These are phyloP conservation scores for Picathartes gymnocephalus DNA, from an alignment of 2,113 vertebrate species.

Conservation along the genomic window DNA sequence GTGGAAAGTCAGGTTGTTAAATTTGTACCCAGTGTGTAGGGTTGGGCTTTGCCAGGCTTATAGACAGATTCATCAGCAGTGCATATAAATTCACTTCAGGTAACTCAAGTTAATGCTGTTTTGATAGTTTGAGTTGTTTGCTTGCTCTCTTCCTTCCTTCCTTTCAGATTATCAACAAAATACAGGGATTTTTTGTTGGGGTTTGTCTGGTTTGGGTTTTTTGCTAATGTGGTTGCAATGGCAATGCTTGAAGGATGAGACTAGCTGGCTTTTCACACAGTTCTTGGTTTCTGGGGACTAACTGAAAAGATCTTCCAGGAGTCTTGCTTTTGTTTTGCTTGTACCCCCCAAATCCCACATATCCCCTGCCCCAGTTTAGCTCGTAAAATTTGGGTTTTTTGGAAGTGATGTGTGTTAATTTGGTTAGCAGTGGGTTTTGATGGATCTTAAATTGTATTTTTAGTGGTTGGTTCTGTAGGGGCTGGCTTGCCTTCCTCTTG, in stretches of 20 bases:
- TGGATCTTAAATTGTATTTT: background rate
- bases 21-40: background rate
- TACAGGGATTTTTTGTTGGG: accelerated
- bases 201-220: background rate
- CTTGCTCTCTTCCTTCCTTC: background rate
- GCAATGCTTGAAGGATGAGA: background rate
- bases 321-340: background rate
- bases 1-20: background rate
- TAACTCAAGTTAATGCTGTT: background rate
- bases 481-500: background rate
- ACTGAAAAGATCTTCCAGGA: background rate
- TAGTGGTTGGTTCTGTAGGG: background rate
- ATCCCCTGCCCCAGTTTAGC: background rate
- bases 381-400: background rate
- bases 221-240: background rate
- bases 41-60: background rate
- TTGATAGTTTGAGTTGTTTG: background rate
- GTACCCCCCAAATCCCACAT: background rate
- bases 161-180: background rate
- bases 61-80: background rate
- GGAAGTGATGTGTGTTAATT: background rate
- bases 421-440: background rate
- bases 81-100: background rate
- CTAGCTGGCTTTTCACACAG: background rate
- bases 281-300: background rate